A percentile compares a stretch with the other conserved stretches of the same genome.
Evolutionary conservation across 1,140 invertebrate species (phyloP).

Genomic region (Galleria mellonella): DNA sequence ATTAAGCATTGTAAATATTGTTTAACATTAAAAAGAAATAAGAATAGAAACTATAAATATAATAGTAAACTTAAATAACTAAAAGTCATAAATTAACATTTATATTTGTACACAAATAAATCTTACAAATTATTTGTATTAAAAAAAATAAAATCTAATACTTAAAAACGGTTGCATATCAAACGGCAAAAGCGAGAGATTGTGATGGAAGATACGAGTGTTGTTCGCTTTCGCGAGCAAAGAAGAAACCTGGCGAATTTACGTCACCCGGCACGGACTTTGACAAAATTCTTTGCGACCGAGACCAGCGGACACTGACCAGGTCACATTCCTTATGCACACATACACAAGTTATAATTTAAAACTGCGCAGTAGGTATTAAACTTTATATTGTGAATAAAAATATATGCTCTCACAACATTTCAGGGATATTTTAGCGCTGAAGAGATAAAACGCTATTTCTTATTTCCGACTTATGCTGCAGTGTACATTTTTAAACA

Average conservation of each 20-base stretch:
- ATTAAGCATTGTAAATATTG: no score
- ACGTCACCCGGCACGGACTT: constrained; percentile 34
- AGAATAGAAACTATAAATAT: no score
- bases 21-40: no score
- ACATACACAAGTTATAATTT: constrained; percentile 60
- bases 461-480: constrained; percentile 21
- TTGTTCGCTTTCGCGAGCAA: not conserved
- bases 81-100: no score
- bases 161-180: no score
- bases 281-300: constrained; percentile 52
- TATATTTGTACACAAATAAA: no score
- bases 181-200: not conserved
- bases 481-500: constrained; percentile 43
- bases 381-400: constrained; percentile 23
- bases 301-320: constrained; percentile 31
- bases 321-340: constrained; percentile 45
- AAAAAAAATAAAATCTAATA: no score
- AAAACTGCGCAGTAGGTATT: constrained; percentile 37
- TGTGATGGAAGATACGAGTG: constrained; percentile 3
- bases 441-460: constrained; percentile 15
- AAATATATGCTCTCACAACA: not conserved
- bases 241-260: constrained; percentile 31
- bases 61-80: no score
- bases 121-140: no score
- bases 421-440: constrained; percentile 10